A percentile compares a stretch with the other conserved stretches of the same genome.
phyloP scores from a whole-genome alignment of 2,113 vertebrate genomes.

The Myiopsitta monachus region DNA sequence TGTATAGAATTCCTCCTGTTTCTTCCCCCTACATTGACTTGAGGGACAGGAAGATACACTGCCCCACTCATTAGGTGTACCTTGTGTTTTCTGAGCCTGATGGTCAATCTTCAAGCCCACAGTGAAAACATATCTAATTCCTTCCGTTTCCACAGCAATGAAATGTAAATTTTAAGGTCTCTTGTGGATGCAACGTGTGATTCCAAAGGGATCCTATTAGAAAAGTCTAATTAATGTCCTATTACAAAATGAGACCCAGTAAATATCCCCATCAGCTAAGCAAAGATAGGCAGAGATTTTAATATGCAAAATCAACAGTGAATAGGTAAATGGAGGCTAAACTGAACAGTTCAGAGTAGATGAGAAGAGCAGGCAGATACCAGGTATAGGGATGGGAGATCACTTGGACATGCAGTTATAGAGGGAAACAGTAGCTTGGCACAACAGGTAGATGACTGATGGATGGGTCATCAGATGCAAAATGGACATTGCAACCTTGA shows the following conservation, averaged over 20 bases:
- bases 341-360: not conserved
- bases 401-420: rapidly evolving
- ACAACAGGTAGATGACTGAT: not conserved
- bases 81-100: not conserved
- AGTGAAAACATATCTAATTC: not conserved
- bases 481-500: not conserved
- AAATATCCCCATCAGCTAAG: slow-evolving; percentile 31
- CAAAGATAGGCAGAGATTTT: slow-evolving; percentile 27
- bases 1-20: not conserved
- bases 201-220: slow-evolving; percentile 25
- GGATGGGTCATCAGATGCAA: not conserved
- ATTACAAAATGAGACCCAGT: slow-evolving; percentile 10
- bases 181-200: rapidly evolving
- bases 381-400: not conserved
- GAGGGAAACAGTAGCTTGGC: not conserved
- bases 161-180: not conserved
- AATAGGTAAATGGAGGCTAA: not conserved
- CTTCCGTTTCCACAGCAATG: not conserved
- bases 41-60: not conserved
- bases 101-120: not conserved
- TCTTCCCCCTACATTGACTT: not conserved
- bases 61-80: not conserved
- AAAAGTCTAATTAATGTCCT: not conserved
- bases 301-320: slow-evolving; percentile 11
- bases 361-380: not conserved